Evolutionary conservation across 2,888 invertebrate species (phyloP), one percentile per base, ranked within the genome.

Genomic region (Dolichopus griseipennis): DNA sequence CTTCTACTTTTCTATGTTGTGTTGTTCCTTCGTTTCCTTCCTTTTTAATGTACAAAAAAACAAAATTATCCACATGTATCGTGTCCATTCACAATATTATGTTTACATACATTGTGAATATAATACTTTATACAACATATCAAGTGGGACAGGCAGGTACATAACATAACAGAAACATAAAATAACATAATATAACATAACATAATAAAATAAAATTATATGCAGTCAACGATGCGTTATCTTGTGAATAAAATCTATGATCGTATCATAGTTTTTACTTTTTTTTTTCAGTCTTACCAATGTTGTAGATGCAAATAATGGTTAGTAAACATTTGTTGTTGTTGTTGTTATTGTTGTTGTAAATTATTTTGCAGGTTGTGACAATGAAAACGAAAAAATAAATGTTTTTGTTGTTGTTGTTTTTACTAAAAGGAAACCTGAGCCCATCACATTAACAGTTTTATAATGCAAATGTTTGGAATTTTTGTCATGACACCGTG

Each of bases 191-290:
- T 10, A 37, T 37, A 8, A 37, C 8, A 37, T 37, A 37, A 37
- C 27, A 27, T 10, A 37, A 37, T 7, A 5, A 52, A 18, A 52
- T 52, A 52, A 52, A 52, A 52, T 52, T 52, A 52, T 52, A 18
- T 52, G 52, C 18, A 52, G 52, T 52, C 52, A 52, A 52, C 52
- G 52, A 52, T 52, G 52, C 52, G 52, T 52, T 52, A 52, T 52
- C 52, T 52, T 52, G 52, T 52, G 52, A 52, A 52, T 52, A 2
- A 52, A 52, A 52, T 52, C 52, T 52, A 52, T 52, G 52, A 52
- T 52, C 52, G n/a, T 52, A n/a, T 52, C 37, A 12, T 37, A 37
- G 27, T 27, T 27, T 12, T 37, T 52, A 52, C n/a, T n/a, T n/a
- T n/a, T n/a, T n/a, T n/a, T n/a, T n/a, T n/a, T n/a, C n/a, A n/a